A percentile compares a stretch with the other conserved stretches of the same genome.
phyloP scores from a whole-genome alignment of 2,888 invertebrate genomes.

The Plemyria rubiginata region DNA sequence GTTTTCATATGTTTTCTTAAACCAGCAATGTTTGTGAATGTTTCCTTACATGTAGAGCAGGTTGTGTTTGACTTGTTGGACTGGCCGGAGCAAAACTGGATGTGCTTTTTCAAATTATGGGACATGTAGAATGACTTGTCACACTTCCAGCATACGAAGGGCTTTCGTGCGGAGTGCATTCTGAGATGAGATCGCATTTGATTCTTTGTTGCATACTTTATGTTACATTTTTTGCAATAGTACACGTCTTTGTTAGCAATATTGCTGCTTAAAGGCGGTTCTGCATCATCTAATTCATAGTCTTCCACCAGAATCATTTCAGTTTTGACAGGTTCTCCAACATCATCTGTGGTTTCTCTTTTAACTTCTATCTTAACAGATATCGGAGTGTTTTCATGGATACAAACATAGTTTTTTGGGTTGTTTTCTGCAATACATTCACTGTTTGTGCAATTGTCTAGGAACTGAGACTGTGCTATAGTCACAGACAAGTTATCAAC shows the following conservation, averaged over 20 bases:
- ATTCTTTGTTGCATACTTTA: constrained; percentile 1
- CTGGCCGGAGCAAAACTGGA: neutral
- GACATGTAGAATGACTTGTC: constrained; percentile 2
- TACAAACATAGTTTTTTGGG: constrained; percentile 7
- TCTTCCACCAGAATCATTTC: neutral
- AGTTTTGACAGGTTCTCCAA: constrained; percentile 7
- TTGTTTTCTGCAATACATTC: neutral
- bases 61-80: neutral
- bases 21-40: neutral
- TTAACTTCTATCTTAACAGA: constrained; percentile 16
- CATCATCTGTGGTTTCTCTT: constrained; percentile 12
- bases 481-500: constrained; percentile 10
- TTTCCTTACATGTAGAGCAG: neutral
- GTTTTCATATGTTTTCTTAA: constrained; percentile 5
- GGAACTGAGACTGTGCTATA: neutral
- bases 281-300: neutral
- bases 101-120: constrained; percentile 7
- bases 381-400: neutral
- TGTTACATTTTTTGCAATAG: constrained; percentile 7
- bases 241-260: neutral
- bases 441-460: neutral
- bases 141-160: constrained; percentile 4
- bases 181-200: constrained; percentile 4
- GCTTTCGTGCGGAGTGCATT: neutral
- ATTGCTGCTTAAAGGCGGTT: neutral